phyloP scores from a whole-genome alignment of 2,797 vertebrate genomes.

The Tenualosa thibaudeaui region DNA sequence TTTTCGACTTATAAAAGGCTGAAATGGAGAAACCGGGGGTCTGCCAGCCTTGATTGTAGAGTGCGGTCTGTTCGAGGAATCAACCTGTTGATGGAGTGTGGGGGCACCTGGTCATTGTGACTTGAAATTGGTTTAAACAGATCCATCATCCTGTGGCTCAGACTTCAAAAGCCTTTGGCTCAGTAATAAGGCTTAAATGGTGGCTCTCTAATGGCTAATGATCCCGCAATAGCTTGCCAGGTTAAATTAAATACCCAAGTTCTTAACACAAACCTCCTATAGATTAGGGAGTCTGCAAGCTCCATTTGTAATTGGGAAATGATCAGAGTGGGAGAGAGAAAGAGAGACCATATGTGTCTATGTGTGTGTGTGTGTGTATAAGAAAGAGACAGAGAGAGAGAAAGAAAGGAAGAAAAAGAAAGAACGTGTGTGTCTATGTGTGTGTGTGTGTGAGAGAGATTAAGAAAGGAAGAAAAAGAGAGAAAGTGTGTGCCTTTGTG shows the following conservation, averaged over 20 bases:
- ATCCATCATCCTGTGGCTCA: constrained; percentile 55
- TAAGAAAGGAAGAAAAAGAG: too few relatives aligned
- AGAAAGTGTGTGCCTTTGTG: too few relatives aligned
- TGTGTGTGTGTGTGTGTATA: not conserved
- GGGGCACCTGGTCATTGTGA: constrained; percentile 71
- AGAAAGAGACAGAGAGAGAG: constrained; percentile 44
- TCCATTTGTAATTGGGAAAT: constrained; percentile 49
- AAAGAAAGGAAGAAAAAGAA: not conserved
- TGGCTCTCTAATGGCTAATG: constrained; percentile 71
- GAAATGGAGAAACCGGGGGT: constrained; percentile 15
- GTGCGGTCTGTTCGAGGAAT: constrained; percentile 32
- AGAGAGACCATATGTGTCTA: not conserved
- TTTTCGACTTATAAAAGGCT: not conserved
- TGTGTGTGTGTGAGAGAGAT: too few relatives aligned
- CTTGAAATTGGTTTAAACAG: constrained; percentile 67
- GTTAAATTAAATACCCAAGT: constrained; percentile 62
- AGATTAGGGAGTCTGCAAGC: constrained; percentile 56
- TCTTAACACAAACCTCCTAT: constrained; percentile 64
- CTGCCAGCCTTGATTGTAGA: not conserved
- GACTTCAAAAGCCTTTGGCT: constrained; percentile 67
- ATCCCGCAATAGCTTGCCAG: constrained; percentile 69
- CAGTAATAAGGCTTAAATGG: constrained; percentile 68
- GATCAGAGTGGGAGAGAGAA: constrained; percentile 29
- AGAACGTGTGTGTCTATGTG: too few relatives aligned
- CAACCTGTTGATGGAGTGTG: constrained; percentile 48